Evolutionary conservation across 2,888 invertebrate genomes (phyloP), one percentile per base, ranked within the genome.

Genomic region (Caenorhabditis doughertyi): DNA sequence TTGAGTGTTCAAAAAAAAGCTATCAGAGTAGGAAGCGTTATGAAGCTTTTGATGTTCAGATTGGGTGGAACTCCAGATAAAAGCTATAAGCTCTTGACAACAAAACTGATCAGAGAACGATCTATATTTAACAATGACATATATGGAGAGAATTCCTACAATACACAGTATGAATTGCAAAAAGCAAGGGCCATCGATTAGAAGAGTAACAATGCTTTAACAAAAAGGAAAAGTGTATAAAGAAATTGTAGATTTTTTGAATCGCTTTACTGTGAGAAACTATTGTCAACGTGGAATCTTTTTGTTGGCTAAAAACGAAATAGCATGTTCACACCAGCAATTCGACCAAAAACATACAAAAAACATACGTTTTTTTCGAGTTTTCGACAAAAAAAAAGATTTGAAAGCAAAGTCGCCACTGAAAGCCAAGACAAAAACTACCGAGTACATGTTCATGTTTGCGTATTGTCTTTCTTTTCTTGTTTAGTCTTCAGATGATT

Each of bases 391-490:
- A 58, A 58, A 5, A 39, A 39, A 39, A 65, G 53, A 56, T 70
- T 71, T 68, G 39, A 8, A 13, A 23, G 65, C 18, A 64, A 65
- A 65, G 35, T 51, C 35, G 51, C 44, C 58, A 58, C 35, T 44
- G 27, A 32, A 65, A 65, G 32, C 18, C 65, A 21, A 58, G 25
- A n/a, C 18, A 47, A 47, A 62, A 35, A 62, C 25, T 16, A 51
- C 44, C 25, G 49, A 60, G 72, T 71, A 71, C 58, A 60, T 71
- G 71, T 71, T 71, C 67, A 53, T 72, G 62, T 72, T 62, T 72
- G 51, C 51, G 4, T 49, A 47, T 29, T 67, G 18, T 44, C 23
- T 51, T 62, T 44, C 25, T 21, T 56, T 55, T n/a, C n/a, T 35
- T 55, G 18, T 56, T 70, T 55, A 53, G 51, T 21, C 21, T 64